These are phyloP conservation scores for Babyrousa celebensis DNA, from an alignment of 2,797 vertebrate species.

Conservation along the genomic window DNA sequence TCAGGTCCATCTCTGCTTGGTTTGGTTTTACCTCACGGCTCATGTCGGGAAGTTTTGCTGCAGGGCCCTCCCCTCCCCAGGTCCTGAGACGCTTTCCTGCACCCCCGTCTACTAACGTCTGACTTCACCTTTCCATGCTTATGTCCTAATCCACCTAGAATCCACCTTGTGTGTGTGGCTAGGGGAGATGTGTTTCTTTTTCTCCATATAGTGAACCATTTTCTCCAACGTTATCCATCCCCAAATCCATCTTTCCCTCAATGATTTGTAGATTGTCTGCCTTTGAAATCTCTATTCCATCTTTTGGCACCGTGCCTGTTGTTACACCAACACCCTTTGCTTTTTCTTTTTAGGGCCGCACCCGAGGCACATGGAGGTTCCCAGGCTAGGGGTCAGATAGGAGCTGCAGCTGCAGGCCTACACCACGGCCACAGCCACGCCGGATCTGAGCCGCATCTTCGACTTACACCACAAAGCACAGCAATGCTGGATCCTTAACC, in stretches of 20 bases:
- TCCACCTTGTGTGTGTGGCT: not conserved
- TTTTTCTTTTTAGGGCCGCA: not conserved
- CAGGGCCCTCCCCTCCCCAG: not conserved
- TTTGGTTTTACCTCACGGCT: not conserved
- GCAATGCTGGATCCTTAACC: too few relatives aligned
- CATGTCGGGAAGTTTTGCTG: not conserved
- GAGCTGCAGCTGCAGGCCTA: too few relatives aligned
- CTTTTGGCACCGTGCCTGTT: not conserved
- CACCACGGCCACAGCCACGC: too few relatives aligned
- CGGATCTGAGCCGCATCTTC: too few relatives aligned
- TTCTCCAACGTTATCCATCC: not conserved
- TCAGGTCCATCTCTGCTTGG: not conserved
- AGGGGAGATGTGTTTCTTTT: slow-evolving; percentile 44
- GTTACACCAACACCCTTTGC: not conserved
- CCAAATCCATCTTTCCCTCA: not conserved
- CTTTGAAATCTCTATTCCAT: slow-evolving; percentile 19
- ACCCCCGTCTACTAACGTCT: not conserved
- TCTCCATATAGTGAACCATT: not conserved
- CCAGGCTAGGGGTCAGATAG: too few relatives aligned
- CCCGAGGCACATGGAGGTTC: too few relatives aligned
- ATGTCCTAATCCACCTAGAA: not conserved
- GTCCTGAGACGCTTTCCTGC: not conserved
- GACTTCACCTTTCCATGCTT: slow-evolving; percentile 27
- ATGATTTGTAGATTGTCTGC: not conserved
- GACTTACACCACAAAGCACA: too few relatives aligned